Percentiles rank a stretch among this genome's conserved stretches.
These are phyloP conservation scores for Cantharis flavilabris DNA, from an alignment of 2,888 invertebrate species.

Conservation along the genomic window DNA sequence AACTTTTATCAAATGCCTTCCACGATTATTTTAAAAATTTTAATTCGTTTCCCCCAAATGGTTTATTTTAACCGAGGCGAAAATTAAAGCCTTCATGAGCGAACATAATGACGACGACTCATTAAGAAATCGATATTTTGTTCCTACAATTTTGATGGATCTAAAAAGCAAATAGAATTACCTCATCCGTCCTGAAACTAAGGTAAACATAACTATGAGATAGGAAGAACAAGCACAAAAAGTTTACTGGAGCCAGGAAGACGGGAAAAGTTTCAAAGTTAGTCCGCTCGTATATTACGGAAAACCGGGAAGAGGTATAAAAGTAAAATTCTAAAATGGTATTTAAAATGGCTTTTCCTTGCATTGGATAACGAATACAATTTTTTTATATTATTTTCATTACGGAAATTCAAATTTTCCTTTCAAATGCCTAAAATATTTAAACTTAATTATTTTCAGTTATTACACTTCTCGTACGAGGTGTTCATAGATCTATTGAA, in stretches of 20 bases:
- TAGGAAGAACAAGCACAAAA: constrained; percentile 38
- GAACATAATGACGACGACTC: constrained; percentile 11
- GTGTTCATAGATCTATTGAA: too few species aligned
- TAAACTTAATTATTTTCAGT: too few species aligned
- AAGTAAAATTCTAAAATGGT: constrained; percentile 34
- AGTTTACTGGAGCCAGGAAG: constrained; percentile 35
- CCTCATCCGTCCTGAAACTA: constrained; percentile 34
- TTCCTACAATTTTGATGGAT: constrained; percentile 24
- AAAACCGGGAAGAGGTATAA: constrained; percentile 31
- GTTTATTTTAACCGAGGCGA: background rate
- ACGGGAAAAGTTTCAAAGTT: constrained; percentile 38
- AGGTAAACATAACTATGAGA: constrained; percentile 38
- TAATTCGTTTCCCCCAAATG: constrained; percentile 6
- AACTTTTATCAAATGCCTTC: constrained; percentile 30
- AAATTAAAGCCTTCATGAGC: background rate
- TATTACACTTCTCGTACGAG: too few species aligned
- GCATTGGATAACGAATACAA: constrained; percentile 7
- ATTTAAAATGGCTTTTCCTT: constrained; percentile 30
- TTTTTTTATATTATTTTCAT: background rate
- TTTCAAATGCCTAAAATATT: background rate
- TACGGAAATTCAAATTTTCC: background rate
- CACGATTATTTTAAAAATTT: constrained; percentile 28
- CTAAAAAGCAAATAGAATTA: constrained; percentile 34
- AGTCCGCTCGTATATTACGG: constrained; percentile 37
- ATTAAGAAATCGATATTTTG: constrained; percentile 25